Evolutionary conservation across 2,113 vertebrate genomes (phyloP).

Genomic region (Neomonachus schauinslandi): DNA sequence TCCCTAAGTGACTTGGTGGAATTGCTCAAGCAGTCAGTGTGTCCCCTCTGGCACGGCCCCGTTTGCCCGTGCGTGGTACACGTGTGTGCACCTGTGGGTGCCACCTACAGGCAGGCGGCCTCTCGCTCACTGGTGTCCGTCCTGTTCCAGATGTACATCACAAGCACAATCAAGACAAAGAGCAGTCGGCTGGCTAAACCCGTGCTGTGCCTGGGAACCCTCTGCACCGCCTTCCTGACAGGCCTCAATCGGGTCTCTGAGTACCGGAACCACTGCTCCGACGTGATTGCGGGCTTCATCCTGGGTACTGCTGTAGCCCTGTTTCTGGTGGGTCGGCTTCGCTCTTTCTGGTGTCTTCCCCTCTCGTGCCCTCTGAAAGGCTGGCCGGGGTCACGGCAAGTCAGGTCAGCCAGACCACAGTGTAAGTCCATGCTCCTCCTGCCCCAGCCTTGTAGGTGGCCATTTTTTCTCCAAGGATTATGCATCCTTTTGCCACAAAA

Average conservation of each 20-base stretch:
- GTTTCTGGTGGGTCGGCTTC: slow-evolving; percentile 91
- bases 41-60: neutral
- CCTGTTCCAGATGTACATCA: slow-evolving; percentile 96
- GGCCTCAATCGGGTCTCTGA: slow-evolving; percentile 98
- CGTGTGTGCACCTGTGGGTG: accelerated
- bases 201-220: slow-evolving; percentile 95
- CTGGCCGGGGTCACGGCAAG: neutral
- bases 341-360: neutral
- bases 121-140: neutral
- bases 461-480: neutral
- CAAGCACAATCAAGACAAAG: slow-evolving; percentile 99
- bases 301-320: slow-evolving; percentile 95
- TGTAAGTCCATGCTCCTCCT: neutral
- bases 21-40: neutral
- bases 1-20: neutral
- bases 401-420: neutral
- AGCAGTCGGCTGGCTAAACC: slow-evolving; percentile 98
- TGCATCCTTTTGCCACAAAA: neutral
- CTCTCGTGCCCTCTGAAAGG: neutral
- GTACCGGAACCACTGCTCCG: slow-evolving; percentile 98
- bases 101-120: accelerated
- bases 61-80: neutral
- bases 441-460: neutral
- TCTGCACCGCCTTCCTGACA: slow-evolving; percentile 96
- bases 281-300: slow-evolving; percentile 97